Percentiles rank a stretch among this genome's conserved stretches.
These are phyloP conservation scores for Sesamia nonagrioides DNA, from an alignment of 1,140 invertebrate species.

Conservation along the genomic window DNA sequence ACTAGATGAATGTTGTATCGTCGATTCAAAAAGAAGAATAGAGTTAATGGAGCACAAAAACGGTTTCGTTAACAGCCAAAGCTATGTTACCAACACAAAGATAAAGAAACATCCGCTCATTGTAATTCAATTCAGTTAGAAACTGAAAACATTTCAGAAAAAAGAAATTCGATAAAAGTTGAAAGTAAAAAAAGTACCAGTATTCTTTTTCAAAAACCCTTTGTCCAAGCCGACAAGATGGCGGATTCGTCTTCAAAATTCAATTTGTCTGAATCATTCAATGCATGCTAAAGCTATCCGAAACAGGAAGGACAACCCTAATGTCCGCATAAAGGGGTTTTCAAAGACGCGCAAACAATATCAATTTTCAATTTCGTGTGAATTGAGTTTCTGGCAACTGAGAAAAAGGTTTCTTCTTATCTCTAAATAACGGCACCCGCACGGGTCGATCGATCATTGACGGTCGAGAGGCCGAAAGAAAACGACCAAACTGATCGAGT, in stretches of 20 bases:
- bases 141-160: not conserved
- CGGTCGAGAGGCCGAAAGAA: no score
- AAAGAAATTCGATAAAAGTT: not conserved
- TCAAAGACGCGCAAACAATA: not conserved
- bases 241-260: not conserved
- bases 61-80: no score
- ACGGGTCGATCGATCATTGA: no score
- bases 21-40: no score
- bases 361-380: not conserved
- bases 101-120: not conserved
- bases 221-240: not conserved
- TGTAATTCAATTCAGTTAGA: not conserved
- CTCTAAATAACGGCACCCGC: not conserved
- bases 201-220: not conserved
- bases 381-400: not conserved
- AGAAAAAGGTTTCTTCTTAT: not conserved
- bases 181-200: not conserved
- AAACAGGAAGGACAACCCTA: not conserved
- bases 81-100: not conserved
- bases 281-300: not conserved
- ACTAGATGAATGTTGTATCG: no score
- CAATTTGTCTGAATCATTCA: conserved; percentile 3
- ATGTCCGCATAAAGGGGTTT: not conserved
- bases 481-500: no score
- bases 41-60: no score